Conservation (phyloP, 1,140 invertebrate genomes). For the Bombus impatiens region DNA sequence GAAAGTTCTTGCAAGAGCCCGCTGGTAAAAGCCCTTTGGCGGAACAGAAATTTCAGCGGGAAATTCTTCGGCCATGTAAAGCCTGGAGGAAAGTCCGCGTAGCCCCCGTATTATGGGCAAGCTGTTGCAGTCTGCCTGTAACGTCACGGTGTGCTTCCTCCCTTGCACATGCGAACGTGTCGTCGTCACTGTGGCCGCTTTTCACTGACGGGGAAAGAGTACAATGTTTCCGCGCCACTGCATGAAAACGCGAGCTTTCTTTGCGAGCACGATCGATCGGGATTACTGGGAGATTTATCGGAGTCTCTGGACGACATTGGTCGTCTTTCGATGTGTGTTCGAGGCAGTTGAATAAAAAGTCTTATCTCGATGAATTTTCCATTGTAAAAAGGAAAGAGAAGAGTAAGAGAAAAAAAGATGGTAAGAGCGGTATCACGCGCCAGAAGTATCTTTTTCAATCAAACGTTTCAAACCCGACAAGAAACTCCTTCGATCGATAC, state of each 20-base stretch:
- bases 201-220: slow-evolving; percentile 55
- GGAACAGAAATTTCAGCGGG: neutral
- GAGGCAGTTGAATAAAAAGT: slow-evolving; percentile 43
- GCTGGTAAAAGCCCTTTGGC: neutral
- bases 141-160: neutral
- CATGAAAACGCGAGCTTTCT: slow-evolving; percentile 61
- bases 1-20: neutral
- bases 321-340: slow-evolving; percentile 48
- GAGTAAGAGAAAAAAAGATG: neutral
- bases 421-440: neutral
- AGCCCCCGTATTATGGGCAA: slow-evolving; percentile 32
- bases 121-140: slow-evolving; percentile 32
- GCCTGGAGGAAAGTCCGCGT: neutral
- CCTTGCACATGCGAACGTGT: slow-evolving; percentile 5
- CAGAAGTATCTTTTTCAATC: neutral
- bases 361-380: slow-evolving; percentile 33
- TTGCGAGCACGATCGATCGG: slow-evolving; percentile 62
- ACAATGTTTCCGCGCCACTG: slow-evolving; percentile 62
- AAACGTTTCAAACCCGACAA: neutral
- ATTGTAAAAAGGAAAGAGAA: neutral
- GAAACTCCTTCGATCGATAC: neutral
- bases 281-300: slow-evolving; percentile 63
- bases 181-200: slow-evolving; percentile 35
- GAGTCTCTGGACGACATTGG: slow-evolving; percentile 25
- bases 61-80: slow-evolving; percentile 19